Percentiles rank a stretch among this genome's conserved stretches.
Evolutionary conservation across 2,113 vertebrate genomes (phyloP).

Genomic region (Lagenorhynchus albirostris): DNA sequence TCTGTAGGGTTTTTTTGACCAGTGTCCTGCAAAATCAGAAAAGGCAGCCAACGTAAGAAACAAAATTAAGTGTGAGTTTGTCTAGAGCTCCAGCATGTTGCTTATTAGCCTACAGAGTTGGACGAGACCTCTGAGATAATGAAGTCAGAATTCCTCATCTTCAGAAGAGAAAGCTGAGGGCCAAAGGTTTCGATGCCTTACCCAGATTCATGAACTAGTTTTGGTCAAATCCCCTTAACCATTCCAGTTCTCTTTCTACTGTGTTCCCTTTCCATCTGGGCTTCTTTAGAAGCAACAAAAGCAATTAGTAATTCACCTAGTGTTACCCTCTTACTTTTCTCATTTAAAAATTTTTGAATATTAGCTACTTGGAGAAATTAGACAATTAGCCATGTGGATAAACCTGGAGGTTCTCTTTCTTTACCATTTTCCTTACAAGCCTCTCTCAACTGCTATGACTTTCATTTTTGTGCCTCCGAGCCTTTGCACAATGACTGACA

Average conservation of each 20-base stretch:
- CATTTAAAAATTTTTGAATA: not conserved
- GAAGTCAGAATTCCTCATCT: conserved; percentile 20
- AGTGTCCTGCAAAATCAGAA: conserved; percentile 32
- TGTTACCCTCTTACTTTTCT: not conserved
- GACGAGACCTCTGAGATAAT: not conserved
- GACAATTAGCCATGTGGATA: not conserved
- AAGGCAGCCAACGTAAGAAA: conserved; percentile 29
- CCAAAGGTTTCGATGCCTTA: not conserved
- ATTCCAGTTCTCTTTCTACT: not conserved
- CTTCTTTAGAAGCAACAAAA: not conserved
- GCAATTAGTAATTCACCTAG: not conserved
- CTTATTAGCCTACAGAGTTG: conserved; percentile 27
- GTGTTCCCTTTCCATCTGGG: not conserved
- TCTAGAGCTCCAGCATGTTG: conserved; percentile 13
- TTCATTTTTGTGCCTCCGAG: not conserved
- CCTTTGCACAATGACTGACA: not conserved
- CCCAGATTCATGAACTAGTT: not conserved
- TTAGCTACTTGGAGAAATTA: not conserved
- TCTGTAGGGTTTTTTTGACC: conserved; percentile 20
- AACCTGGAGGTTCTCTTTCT: not conserved
- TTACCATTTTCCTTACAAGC: not conserved
- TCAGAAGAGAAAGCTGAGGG: not conserved
- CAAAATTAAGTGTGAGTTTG: conserved; percentile 50
- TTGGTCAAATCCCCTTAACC: not conserved
- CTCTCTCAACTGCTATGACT: not conserved